Evolutionary conservation across 2,797 vertebrate species (phyloP).

Genomic region (Corythornis leucogaster): DNA sequence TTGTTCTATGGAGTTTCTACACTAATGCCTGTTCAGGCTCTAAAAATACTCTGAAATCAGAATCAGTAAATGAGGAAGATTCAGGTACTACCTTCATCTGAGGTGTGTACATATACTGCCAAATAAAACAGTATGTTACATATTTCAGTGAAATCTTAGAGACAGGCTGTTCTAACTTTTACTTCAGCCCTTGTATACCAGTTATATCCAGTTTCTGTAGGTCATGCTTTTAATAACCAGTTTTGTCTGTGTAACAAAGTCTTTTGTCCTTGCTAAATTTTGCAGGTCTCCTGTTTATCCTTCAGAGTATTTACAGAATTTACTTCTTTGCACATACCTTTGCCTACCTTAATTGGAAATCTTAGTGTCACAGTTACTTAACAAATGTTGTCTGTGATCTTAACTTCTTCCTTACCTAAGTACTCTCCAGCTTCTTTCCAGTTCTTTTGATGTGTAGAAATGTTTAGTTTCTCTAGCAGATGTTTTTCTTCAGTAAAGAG

Average conservation of each 20-base stretch:
- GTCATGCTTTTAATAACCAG: neutral
- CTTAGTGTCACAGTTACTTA: neutral
- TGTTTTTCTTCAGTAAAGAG: slow-evolving; percentile 19
- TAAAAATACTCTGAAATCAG: neutral
- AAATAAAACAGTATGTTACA: neutral
- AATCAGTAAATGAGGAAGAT: neutral
- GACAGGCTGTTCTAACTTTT: neutral
- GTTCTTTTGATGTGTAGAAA: slow-evolving; percentile 5
- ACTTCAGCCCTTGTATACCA: neutral
- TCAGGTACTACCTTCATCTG: neutral
- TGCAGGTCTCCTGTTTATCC: neutral
- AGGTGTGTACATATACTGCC: neutral
- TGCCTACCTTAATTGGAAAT: neutral
- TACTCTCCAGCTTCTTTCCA: neutral
- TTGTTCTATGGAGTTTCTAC: neutral
- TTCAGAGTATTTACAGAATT: neutral
- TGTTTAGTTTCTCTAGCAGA: slow-evolving; percentile 21
- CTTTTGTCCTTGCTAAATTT: neutral
- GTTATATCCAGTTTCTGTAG: neutral
- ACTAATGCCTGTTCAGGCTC: neutral
- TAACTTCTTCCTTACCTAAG: neutral
- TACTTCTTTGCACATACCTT: neutral
- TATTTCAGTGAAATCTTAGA: neutral
- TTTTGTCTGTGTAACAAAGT: neutral
- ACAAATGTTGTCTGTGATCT: neutral